Evolutionary conservation across 2,797 vertebrate species (phyloP).

Genomic region (Coregonus ussuriensis): DNA sequence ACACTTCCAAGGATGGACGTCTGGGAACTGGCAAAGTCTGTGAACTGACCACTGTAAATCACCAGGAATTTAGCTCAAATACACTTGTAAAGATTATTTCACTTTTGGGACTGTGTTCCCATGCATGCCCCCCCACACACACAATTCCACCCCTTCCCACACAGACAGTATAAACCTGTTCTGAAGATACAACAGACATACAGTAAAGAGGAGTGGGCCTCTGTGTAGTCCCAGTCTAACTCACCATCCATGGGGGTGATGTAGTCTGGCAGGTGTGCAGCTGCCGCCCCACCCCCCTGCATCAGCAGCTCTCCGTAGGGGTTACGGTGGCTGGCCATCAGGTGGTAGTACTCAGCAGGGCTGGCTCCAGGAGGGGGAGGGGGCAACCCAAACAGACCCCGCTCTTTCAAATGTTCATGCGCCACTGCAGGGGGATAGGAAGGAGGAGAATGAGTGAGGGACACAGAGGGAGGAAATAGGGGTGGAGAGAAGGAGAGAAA

Average conservation of each 20-base stretch:
- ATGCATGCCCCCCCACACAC: neutral
- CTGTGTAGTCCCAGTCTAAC: constrained; percentile 49
- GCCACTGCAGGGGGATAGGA: constrained; percentile 78
- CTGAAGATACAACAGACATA: neutral
- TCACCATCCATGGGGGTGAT: constrained; percentile 93
- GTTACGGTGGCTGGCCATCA: constrained; percentile 88
- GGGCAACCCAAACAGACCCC: constrained; percentile 85
- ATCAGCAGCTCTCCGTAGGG: constrained; percentile 91
- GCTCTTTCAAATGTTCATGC: constrained; percentile 92
- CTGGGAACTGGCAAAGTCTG: too few species aligned
- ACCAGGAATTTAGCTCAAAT: neutral
- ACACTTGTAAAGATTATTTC: neutral
- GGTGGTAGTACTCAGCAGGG: constrained; percentile 90
- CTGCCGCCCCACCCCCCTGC: constrained; percentile 78
- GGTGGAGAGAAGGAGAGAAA: too few species aligned
- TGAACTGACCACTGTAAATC: neutral
- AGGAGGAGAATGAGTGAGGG: neutral
- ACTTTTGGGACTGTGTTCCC: neutral
- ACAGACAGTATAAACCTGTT: too few species aligned
- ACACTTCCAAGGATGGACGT: too few species aligned
- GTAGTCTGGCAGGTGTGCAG: constrained; percentile 88
- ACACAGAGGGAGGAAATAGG: neutral
- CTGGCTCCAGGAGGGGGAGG: constrained; percentile 80
- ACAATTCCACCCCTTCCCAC: too few species aligned
- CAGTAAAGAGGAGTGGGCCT: neutral